Base-by-base conservation (phyloP, 2,888 invertebrate genomes). In the Philopedon plagiatum region DNA sequence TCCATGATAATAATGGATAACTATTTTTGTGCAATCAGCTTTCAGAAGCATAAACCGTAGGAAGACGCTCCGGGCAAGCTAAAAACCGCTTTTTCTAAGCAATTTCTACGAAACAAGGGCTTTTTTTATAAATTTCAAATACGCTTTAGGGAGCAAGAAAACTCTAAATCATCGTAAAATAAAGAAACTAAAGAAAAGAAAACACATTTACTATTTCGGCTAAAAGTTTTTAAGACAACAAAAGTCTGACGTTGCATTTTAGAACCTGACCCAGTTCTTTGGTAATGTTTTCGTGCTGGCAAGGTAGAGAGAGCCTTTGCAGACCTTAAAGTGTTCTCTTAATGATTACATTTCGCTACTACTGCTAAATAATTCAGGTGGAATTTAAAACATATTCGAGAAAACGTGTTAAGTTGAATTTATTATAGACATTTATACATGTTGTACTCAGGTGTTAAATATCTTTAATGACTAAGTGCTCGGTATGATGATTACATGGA, bases 201-300 rank as follows among this genome's bases (percentile, higher is more conserved):
- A 49, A 49, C n/a, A 13, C 26, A 51, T 51, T 26, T 51, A 51
- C 26, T 26, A 9, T 51, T 51, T 51, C 5, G 8, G 7, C 13
- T 2, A 15, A 13, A 51, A n/a, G 26, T 26, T 51, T n/a, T 51
- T 26, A 51, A 51, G 26, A 51, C 49, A 51, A 51, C 26, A 51
- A 51, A 51, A 51, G 26, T 51, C 49, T 15, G n/a, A 51, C 46
- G 49, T 51, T 51, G 49, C 49, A 51, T 49, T 49, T 49, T 23
- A 49, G 23, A 13, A 26, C 26, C 49, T 51, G 49, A 51, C 49
- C 49, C 26, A 51, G 13, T 51, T 51, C 13, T 49, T 51, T 7
- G 4, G 5, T 51, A 26, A 51, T 51, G 26, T 26, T 51, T 51
- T 51, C 26, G 26, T 15, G 26, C 3, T 51, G 49, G 15, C 15